Evolutionary conservation across 92 coral and sea anemone species (phyloP), one percentile per base, ranked within the genome.

Genomic region (Galaxea fascicularis): DNA sequence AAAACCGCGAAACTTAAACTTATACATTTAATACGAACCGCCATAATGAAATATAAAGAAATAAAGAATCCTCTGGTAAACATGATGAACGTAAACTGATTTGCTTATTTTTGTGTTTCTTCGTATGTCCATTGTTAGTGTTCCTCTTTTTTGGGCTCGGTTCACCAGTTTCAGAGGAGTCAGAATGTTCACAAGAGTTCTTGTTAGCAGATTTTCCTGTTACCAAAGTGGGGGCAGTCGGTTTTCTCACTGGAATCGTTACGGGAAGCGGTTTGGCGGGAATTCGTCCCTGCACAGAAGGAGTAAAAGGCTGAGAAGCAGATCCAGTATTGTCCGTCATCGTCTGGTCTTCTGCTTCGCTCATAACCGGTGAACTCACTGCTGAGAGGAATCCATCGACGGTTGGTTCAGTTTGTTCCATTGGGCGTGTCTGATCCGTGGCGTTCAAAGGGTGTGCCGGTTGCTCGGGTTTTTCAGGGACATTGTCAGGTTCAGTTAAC

Each of bases 1-100:
- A 49, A 71, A 49, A 24, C 76, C 76, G 0, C 78, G 39, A 69
- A 60, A 35, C 41, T n/a, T n/a, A n/a, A n/a, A n/a, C n/a, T n/a
- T n/a, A n/a, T n/a, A n/a, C n/a, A n/a, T n/a, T n/a, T n/a, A n/a
- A n/a, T n/a, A n/a, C n/a, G n/a, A n/a, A n/a, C n/a, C n/a, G n/a
- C n/a, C n/a, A n/a, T n/a, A n/a, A 20, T 24, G 28, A 60, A 21
- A 20, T 17, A 69, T 10, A 35, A 35, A 0, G 10, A n/a, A 12
- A 69, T 4, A 69, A 39, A 69, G 26, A 35, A 8, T 0, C 24
- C 9, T 8, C 27, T 17, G 53, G 74, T n/a, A 65, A 12, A 65
- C 27, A 6, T 16, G 8, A 30, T 10, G 17, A 10, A 30, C 29
- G 10, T 14, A 28, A 65, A 65, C 29, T 28, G 16, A 24, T 25